Base-by-base conservation (phyloP, 2,797 vertebrate species). In the Peromyscus melanophrys region DNA sequence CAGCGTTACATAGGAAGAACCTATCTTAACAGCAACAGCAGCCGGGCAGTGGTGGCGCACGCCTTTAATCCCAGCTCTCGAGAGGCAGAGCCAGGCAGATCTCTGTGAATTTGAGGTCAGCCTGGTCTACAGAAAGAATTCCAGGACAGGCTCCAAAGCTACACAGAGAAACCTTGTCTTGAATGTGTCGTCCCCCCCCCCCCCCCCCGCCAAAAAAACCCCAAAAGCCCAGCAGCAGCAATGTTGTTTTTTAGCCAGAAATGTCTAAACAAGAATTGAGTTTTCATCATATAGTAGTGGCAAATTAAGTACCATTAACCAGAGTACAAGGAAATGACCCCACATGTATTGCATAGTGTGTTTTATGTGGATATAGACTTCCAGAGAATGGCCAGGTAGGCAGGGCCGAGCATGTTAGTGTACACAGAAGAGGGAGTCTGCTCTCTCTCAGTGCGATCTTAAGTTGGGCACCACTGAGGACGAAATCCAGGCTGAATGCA, bases 281-380 rank as follows among this genome's bases (percentile, higher is more conserved):
- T 82, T 96, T 96, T 89, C 73, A 31, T 93, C 23, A 61, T 63
- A 19, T 13, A n/a, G 59, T 81, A 85, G 29, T 52, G 78, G 46
- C 76, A 65, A 81, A 91, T 63, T 57, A 83, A 90, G 81, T 86
- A 46, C 23, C 37, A 16, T 27, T 61, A 89, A 63, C 37, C 25
- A 10, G 61, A 87, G 61, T 61, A 31, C 6, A 29, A 94, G 78
- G 85, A 90, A 89, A 55, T 12, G 4, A 57, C 59, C 29, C 43
- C 76, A 92, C 57, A 84, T 14, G 46, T 55, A 81, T 11, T 77
- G 29, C 40, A 19, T 2, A 9, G 0, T 75, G 2, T 90, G 2
- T 49, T 77, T 46, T 87, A 90, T 73, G 95, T 77, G 63, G 81
- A 84, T 67, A 46, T 1, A 63, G 16, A 1, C 3, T 57, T 49